Evolutionary conservation across 2,113 vertebrate species (phyloP), one percentile per base, ranked within the genome.

Genomic region (Lophura nycthemera): DNA sequence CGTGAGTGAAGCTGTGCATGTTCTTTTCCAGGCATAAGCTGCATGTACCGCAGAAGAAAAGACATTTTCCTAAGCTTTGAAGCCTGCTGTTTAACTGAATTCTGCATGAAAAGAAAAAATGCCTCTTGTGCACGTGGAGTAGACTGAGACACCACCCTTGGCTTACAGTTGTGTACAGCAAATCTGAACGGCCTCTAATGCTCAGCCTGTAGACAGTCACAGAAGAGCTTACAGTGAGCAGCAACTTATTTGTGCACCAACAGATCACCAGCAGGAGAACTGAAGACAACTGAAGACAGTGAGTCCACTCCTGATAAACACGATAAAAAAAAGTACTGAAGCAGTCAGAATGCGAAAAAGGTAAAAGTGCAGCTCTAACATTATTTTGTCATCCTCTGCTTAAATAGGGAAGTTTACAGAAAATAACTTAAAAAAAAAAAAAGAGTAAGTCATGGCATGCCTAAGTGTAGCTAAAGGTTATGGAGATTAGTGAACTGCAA

Each of bases 401-500:
- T 83, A 81, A 30, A 73, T 3, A 59, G 10, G 66, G 29, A 88
- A 88, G 30, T 78, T 88, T 75, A 89, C 52, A 92, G 60, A 59
- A 77, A 86, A 17, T 9, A 13, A 91, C 74, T 84, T 81, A 52
- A 52, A 52, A 50, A 48, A 48, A 25, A 50, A 52, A 52, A 54
- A 54, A 7, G 36, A 76, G 0, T 54, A 92, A 89, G 73, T 89
- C 17, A 47, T 66, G 50, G 65, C 90, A 97, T 96, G 95, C 67
- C 93, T 87, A 93, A 93, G 27, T 87, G 96, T 79, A 95, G 86
- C 74, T 93, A 83, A 97, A 95, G 96, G 95, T 87, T 94, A 95
- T 34, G 60, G 36, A 77, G 91, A 83, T 27, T 86, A 96, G 84
- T 83, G 76, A 95, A 95, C 73, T 89, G 96, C 77, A 95, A 97